phyloP scores from a whole-genome alignment of 2,113 vertebrate species.

The Nesogale talazaci region DNA sequence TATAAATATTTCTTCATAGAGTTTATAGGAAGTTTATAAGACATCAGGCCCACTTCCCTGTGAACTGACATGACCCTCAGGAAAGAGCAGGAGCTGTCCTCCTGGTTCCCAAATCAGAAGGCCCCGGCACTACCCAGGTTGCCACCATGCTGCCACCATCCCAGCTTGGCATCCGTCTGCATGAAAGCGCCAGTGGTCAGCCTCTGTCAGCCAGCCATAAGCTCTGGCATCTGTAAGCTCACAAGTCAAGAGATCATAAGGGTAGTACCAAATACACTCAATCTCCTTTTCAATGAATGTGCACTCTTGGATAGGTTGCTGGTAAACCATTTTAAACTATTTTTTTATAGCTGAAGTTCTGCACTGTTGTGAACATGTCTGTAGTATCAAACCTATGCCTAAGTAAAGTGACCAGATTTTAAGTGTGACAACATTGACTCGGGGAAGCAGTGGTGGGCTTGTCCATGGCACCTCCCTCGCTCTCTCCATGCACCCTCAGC shows the following conservation, averaged over 20 bases:
- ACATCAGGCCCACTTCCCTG: constrained; percentile 76
- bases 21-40: constrained; percentile 82
- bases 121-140: constrained; percentile 42
- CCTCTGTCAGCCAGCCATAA: neutral
- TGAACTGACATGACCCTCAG: constrained; percentile 43
- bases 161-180: constrained; percentile 27
- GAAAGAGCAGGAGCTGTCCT: constrained; percentile 34
- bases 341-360: constrained; percentile 84
- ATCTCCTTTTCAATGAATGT: constrained; percentile 84
- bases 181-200: neutral
- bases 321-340: constrained; percentile 82
- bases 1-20: too few relatives aligned
- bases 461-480: neutral
- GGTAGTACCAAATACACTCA: constrained; percentile 84
- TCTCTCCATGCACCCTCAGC: neutral
- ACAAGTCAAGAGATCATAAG: too few relatives aligned
- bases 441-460: neutral
- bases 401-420: too few relatives aligned
- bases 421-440: too few relatives aligned
- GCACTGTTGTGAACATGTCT: constrained; percentile 74
- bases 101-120: constrained; percentile 3
- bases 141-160: constrained; percentile 66
- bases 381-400: constrained; percentile 77
- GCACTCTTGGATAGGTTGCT: constrained; percentile 75
- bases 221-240: constrained; percentile 79